These are phyloP conservation scores for Heterodera filipjevi DNA, from an alignment of 2,888 invertebrate species.

Conservation along the genomic window DNA sequence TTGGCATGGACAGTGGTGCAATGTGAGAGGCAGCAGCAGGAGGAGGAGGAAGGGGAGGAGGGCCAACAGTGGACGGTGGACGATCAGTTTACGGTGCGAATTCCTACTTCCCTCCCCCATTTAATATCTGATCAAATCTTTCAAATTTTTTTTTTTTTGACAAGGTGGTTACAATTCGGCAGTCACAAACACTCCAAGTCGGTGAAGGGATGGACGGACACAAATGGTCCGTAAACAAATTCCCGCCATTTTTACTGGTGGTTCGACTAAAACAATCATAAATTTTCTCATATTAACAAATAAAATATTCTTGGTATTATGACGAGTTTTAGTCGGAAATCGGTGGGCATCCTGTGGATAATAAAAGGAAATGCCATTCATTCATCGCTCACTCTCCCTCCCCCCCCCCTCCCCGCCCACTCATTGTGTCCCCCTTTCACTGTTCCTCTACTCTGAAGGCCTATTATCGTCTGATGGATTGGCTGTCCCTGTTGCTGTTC, in stretches of 20 bases:
- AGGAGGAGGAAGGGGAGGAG: not conserved
- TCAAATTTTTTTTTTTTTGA: not conserved
- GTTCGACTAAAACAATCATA: no score
- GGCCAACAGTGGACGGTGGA: not conserved
- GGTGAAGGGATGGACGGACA: not conserved
- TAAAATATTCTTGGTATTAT: no score
- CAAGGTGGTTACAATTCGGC: slow-evolving; percentile 51
- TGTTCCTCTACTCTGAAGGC: slow-evolving; percentile 42
- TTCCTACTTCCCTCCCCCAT: no score
- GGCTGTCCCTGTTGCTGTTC: slow-evolving; percentile 56
- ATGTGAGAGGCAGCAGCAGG: not conserved
- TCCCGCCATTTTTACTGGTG: not conserved
- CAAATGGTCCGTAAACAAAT: no score
- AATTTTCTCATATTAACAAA: no score
- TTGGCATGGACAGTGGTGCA: slow-evolving; percentile 54
- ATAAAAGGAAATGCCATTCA: no score
- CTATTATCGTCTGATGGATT: slow-evolving; percentile 62
- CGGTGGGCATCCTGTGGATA: no score
- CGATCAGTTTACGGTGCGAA: not conserved
- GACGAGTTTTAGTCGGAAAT: no score
- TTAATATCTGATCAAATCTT: no score
- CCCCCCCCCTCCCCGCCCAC: not conserved
- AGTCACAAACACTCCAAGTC: slow-evolving; percentile 43
- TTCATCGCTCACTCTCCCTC: no score
- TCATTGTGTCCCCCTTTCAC: not conserved